A percentile compares a stretch with the other conserved stretches of the same genome.
These are phyloP conservation scores for Resseliella maxima DNA, from an alignment of 2,888 invertebrate genomes.

Conservation along the genomic window DNA sequence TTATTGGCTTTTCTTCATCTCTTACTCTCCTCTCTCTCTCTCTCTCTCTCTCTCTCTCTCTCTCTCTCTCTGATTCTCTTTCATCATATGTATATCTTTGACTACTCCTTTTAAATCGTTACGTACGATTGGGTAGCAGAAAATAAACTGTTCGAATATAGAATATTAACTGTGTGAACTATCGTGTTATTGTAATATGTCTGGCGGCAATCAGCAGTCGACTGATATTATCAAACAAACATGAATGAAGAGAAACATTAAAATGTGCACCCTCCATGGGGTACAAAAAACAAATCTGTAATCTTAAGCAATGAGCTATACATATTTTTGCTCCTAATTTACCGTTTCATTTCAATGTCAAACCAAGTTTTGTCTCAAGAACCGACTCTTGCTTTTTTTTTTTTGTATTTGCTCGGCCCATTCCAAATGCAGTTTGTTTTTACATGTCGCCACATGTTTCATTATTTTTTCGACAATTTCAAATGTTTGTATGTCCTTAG, in stretches of 20 bases:
- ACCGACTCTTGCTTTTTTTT: background rate
- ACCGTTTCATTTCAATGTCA: conserved; percentile 53
- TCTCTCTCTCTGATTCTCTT: too few relatives aligned
- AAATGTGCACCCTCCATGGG: conserved; percentile 41
- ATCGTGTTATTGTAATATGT: conserved; percentile 36
- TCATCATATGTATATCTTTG: too few relatives aligned
- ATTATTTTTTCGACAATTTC: background rate
- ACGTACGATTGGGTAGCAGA: background rate
- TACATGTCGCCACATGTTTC: conserved; percentile 36
- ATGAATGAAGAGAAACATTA: background rate
- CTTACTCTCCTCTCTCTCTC: too few relatives aligned
- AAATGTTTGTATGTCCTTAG: background rate
- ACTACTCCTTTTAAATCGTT: background rate
- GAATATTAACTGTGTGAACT: background rate
- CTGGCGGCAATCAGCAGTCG: conserved; percentile 45
- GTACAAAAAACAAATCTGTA: background rate
- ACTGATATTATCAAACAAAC: background rate
- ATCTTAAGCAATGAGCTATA: background rate
- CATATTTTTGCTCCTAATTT: conserved; percentile 4
- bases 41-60: too few relatives aligned
- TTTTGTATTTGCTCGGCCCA: background rate
- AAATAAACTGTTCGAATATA: background rate
- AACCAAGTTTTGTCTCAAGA: conserved; percentile 7
- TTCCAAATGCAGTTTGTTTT: background rate
- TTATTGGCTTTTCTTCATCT: background rate